phyloP scores from a whole-genome alignment of 2,797 vertebrate species.

The Arnoldichthys spilopterus region DNA sequence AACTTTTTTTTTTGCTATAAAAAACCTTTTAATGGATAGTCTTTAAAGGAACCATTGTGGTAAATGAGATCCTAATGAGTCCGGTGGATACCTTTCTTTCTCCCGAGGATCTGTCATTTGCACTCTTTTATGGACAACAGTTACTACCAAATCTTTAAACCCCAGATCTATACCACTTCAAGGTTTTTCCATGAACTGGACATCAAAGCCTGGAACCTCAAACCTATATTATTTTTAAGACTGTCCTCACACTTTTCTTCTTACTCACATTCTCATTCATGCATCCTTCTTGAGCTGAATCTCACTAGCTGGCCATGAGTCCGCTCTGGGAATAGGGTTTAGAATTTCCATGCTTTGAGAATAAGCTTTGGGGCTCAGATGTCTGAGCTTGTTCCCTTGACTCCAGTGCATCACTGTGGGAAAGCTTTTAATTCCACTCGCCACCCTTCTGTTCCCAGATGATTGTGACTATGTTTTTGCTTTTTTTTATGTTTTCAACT shows the following conservation, averaged over 20 bases:
- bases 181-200: background rate
- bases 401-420: constrained; percentile 5
- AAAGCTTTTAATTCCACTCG: constrained; percentile 12
- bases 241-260: background rate
- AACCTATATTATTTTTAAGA: no score
- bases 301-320: background rate
- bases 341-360: constrained; percentile 18
- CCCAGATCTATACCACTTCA: background rate
- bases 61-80: no score
- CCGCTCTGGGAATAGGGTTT: constrained; percentile 4
- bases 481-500: constrained; percentile 7
- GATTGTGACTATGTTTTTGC: constrained; percentile 18
- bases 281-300: background rate
- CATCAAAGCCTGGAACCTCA: no score
- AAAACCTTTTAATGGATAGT: no score
- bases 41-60: no score
- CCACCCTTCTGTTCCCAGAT: background rate
- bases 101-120: no score
- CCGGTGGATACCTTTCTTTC: no score
- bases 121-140: no score
- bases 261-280: background rate
- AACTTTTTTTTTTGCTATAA: no score
- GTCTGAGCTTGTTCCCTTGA: constrained; percentile 21
- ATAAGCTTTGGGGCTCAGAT: constrained; percentile 7
- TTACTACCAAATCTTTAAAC: no score